These are phyloP conservation scores for Homarus gammarus DNA, from an alignment of 2,888 invertebrate genomes.

Conservation along the genomic window DNA sequence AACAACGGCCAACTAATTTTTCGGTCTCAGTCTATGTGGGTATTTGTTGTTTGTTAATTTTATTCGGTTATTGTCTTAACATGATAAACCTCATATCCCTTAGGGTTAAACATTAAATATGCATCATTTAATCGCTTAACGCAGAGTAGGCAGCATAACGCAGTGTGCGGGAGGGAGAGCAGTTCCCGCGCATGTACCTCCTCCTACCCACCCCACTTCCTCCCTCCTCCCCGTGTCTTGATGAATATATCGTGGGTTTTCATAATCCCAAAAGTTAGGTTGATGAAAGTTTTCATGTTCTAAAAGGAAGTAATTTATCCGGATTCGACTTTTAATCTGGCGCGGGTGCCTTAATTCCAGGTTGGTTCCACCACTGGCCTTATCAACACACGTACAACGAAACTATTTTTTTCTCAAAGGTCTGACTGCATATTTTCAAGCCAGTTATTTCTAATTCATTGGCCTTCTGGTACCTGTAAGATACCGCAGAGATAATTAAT, in stretches of 20 bases:
- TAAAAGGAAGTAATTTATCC: slow-evolving; percentile 59
- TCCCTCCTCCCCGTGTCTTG: slow-evolving; percentile 9
- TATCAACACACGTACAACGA: background rate
- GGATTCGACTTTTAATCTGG: slow-evolving; percentile 61
- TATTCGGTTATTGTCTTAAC: slow-evolving; percentile 68
- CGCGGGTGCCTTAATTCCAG: background rate
- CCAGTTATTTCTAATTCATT: no score
- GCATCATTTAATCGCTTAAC: slow-evolving; percentile 64
- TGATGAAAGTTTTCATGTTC: slow-evolving; percentile 63
- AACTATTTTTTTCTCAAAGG: no score
- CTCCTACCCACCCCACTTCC: background rate
- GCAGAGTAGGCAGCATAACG: background rate
- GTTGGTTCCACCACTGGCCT: background rate
- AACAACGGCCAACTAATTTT: slow-evolving; percentile 66
- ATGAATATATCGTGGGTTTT: slow-evolving; percentile 62
- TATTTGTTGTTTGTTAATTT: slow-evolving; percentile 67
- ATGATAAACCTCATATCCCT: slow-evolving; percentile 54
- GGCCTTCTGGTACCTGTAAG: no score
- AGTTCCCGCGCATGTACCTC: background rate
- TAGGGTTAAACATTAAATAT: slow-evolving; percentile 45
- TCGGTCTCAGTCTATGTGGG: slow-evolving; percentile 41
- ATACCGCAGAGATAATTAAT: background rate
- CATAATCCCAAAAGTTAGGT: slow-evolving; percentile 61
- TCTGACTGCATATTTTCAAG: no score
- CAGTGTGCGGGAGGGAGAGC: background rate